A percentile compares a stretch with the other conserved stretches of the same genome.
Evolutionary conservation across 2,113 vertebrate species (phyloP).

Genomic region (Pomatorhinus ruficollis): DNA sequence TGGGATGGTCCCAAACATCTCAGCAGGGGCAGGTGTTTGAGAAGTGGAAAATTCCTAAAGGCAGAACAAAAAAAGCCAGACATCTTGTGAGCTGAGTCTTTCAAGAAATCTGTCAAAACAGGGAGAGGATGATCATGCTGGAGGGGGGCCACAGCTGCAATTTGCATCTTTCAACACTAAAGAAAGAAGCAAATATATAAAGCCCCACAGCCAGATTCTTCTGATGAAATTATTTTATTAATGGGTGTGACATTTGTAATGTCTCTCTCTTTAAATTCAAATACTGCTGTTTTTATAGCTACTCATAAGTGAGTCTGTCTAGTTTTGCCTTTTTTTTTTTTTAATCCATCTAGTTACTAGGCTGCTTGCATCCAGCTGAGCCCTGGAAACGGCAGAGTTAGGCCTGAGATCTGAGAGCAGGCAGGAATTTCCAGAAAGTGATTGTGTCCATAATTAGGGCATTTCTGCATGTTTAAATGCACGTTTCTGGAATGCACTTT

Average conservation of each 20-base stretch:
- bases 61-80: constrained; percentile 43
- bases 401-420: not conserved
- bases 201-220: constrained; percentile 36
- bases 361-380: constrained; percentile 51
- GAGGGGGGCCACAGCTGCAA: constrained; percentile 53
- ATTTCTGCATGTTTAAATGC: constrained; percentile 17
- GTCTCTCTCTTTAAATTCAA: constrained; percentile 47
- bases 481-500: not conserved
- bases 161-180: constrained; percentile 29
- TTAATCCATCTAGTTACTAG: constrained; percentile 13
- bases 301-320: not conserved
- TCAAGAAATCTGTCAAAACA: constrained; percentile 63
- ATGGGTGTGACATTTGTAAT: constrained; percentile 48
- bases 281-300: constrained; percentile 47
- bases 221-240: constrained; percentile 62
- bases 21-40: constrained; percentile 20
- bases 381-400: not conserved
- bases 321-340: not conserved
- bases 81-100: constrained; percentile 51
- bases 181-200: constrained; percentile 3
- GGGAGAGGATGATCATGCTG: constrained; percentile 34
- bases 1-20: constrained; percentile 2
- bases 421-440: not conserved
- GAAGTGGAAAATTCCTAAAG: constrained; percentile 47
- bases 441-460: not conserved